Base-by-base conservation (phyloP, 2,888 invertebrate species). In the Glyphotaelius pellucidus region DNA sequence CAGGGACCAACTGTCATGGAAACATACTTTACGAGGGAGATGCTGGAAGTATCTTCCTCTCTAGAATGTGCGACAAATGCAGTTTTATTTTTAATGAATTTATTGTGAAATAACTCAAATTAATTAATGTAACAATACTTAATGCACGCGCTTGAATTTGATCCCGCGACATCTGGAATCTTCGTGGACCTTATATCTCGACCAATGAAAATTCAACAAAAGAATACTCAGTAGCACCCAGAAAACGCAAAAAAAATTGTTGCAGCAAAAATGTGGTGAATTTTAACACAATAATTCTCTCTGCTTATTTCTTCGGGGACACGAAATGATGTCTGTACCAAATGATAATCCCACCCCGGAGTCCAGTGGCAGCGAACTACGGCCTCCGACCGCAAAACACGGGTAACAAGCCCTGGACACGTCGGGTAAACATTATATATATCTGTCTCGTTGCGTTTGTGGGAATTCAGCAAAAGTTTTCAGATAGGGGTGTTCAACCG, bases 241-340 rank as follows among this genome's bases (percentile, higher is more conserved):
- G 67, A 67, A 67, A 67, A 67, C 25, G 67, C 67, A 7, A 25
- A n/a, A 25, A 0, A 67, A 67, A 67, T 67, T 67, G 7, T 67
- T 67, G 67, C 67, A 67, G 7, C 67, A 67, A 67, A 19, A 67
- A n/a, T 67, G 25, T n/a, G 25, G 25, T 67, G 67, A 25, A 67
- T 67, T 67, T 67, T 0, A 67, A 67, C 67, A 25, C n/a, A 67
- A 25, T 25, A 67, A 25, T 67, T 67, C n/a, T 67, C 67, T 67
- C 67, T 67, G 67, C 67, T 67, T 67, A 67, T 67, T 67, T 67
- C 67, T n/a, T 67, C 67, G 67, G 67, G 67, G 67, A 67, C 67
- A 67, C 9, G 67, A 67, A 67, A 67, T 25, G 67, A 67, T 67
- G 67, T 67, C 67, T 67, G 67, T 9, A 67, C 67, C 67, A 67